These are phyloP conservation scores for Turnix velox DNA, from an alignment of 2,113 vertebrate genomes.

Conservation along the genomic window DNA sequence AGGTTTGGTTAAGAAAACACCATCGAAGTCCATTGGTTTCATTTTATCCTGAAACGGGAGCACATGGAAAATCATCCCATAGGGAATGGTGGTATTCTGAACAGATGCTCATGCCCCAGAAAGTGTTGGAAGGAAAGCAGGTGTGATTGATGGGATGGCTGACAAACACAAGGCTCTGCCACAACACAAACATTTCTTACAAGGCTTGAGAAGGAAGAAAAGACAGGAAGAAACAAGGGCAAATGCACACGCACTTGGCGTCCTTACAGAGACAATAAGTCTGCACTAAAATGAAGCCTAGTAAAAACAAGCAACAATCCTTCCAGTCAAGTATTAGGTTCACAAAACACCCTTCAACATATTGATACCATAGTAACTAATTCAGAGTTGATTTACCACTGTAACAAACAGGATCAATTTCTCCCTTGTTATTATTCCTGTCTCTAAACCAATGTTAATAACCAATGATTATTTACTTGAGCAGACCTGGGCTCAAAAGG, in stretches of 20 bases:
- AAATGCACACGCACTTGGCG: not conserved
- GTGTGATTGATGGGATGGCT: slow-evolving; percentile 4
- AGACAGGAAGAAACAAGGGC: not conserved
- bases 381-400: not conserved
- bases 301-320: not conserved
- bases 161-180: not conserved
- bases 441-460: not conserved
- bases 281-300: not conserved
- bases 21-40: slow-evolving; percentile 1
- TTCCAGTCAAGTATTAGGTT: not conserved
- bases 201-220: not conserved
- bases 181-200: not conserved
- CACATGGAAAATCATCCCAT: not conserved
- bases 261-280: not conserved
- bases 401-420: not conserved
- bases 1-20: slow-evolving; percentile 23
- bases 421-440: not conserved
- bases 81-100: not conserved
- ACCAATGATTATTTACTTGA: not conserved
- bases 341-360: not conserved
- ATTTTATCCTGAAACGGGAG: not conserved
- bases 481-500: not conserved
- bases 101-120: slow-evolving; percentile 29
- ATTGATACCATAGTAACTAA: not conserved
- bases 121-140: not conserved